phyloP scores from a whole-genome alignment of 2,797 vertebrate species.

The Lepilemur septentrionalis region DNA sequence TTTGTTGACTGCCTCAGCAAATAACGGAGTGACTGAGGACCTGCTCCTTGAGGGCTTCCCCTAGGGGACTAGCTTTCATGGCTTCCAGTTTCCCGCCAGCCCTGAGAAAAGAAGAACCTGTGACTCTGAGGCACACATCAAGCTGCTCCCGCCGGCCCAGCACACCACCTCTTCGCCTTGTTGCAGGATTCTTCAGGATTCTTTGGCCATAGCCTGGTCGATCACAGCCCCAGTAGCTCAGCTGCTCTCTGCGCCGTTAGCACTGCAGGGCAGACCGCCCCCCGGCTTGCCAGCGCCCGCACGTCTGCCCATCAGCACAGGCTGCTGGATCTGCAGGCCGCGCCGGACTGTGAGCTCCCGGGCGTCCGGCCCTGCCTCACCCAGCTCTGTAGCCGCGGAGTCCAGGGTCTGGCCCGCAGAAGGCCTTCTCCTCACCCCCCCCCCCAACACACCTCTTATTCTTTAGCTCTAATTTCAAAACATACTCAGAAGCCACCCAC shows the following conservation, averaged over 20 bases:
- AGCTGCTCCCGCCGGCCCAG: neutral
- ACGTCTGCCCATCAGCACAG: neutral
- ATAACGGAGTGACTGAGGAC: neutral
- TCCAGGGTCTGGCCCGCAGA: neutral
- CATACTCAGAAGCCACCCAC: neutral
- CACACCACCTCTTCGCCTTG: neutral
- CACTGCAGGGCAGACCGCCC: neutral
- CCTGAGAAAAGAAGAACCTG: neutral
- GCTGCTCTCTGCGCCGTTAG: neutral
- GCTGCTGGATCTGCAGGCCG: neutral
- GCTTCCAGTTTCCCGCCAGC: neutral
- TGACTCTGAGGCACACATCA: neutral
- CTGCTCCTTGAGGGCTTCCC: neutral
- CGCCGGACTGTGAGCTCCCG: neutral
- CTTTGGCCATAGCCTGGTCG: neutral
- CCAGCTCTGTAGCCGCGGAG: neutral
- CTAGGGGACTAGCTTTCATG: neutral
- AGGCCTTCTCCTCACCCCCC: neutral
- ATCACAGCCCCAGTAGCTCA: neutral
- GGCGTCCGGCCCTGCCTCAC: neutral
- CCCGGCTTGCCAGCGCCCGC: neutral
- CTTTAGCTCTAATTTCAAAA: neutral
- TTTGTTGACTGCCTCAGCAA: neutral
- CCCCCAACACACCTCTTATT: neutral
- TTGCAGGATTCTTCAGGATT: neutral